Conservation (phyloP, 2,888 invertebrate genomes). For the Ennomos quercinarius region DNA sequence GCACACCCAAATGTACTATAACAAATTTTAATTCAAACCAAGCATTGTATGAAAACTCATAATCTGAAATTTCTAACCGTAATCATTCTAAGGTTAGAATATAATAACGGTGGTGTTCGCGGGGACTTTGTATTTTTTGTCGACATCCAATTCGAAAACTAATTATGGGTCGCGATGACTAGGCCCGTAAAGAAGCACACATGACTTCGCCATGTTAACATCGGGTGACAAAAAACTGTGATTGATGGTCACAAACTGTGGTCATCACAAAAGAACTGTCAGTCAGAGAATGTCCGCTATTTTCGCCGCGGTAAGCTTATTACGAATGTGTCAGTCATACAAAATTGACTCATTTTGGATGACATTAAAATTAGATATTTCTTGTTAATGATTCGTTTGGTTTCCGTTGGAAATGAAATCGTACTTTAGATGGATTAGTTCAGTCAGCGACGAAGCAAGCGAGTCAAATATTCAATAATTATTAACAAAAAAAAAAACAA, state of each 20-base stretch:
- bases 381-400: conserved; percentile 16
- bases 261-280: conserved; percentile 73
- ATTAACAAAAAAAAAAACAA: no score
- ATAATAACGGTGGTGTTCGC: conserved; percentile 68
- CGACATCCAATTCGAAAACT: conserved; percentile 82
- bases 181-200: conserved; percentile 74
- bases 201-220: conserved; percentile 78
- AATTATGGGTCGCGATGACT: conserved; percentile 79
- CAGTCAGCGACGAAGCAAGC: neutral
- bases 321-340: conserved; percentile 41
- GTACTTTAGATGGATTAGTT: neutral
- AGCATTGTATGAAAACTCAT: no score
- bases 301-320: conserved; percentile 46
- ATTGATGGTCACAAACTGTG: conserved; percentile 70
- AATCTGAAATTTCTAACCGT: no score
- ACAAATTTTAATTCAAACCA: no score
- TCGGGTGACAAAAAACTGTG: conserved; percentile 81
- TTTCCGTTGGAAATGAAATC: conserved; percentile 18
- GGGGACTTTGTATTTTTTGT: conserved; percentile 75
- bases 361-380: conserved; percentile 29
- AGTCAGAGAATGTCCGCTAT: conserved; percentile 54
- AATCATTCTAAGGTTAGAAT: conserved; percentile 50
- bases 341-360: conserved; percentile 39
- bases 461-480: neutral
- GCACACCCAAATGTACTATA: no score